Base-by-base conservation (phyloP, 1,140 invertebrate genomes). In the Palaemon carinicauda region DNA sequence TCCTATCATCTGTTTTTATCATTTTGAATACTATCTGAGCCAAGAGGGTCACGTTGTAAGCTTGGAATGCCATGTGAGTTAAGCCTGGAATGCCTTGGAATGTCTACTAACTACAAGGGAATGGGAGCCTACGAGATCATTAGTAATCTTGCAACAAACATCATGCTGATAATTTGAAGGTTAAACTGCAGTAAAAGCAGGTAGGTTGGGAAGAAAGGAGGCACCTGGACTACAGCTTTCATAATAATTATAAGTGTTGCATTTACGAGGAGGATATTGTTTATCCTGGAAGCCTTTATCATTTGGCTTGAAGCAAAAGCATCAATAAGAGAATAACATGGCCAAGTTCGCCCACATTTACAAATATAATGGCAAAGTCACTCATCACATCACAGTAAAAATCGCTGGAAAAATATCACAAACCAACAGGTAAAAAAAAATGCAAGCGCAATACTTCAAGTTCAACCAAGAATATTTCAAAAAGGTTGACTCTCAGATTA, bases 11-110 rank as follows among this genome's bases (percentile, higher is more conserved):
- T 52, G 33, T 50, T 29, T 54, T 41, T 41, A 7, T 41, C 41
- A 77, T 41, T 75, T 60, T 29, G 24, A 54, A 41, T 54, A 52
- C 60, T 77, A 33, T 84, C 73, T 78, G 52, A 73, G 82, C 74
- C 60, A 84, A 84, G 52, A 60, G 74, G 54, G 82, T 56, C 19
- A 80, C 69, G 77, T 71, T 86, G 78, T 80, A 80, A 86, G 84
- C 78, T 74, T 86, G 84, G 84, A 86, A 86, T 86, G 84, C 84
- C 77, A 86, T 86, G 84, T 86, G 51, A 86, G 84, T 86, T 73
- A 86, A 86, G 84, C 84, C 69, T 86, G 84, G 84, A 86, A 86
- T 86, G 84, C 84, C 84, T 86, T 86, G 84, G 84, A 86, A 86
- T 86, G 84, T 86, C 84, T 86, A 86, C 77, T 86, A 52, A 77